phyloP scores from a whole-genome alignment of 2,888 invertebrate species.

The Dicycla oo region DNA sequence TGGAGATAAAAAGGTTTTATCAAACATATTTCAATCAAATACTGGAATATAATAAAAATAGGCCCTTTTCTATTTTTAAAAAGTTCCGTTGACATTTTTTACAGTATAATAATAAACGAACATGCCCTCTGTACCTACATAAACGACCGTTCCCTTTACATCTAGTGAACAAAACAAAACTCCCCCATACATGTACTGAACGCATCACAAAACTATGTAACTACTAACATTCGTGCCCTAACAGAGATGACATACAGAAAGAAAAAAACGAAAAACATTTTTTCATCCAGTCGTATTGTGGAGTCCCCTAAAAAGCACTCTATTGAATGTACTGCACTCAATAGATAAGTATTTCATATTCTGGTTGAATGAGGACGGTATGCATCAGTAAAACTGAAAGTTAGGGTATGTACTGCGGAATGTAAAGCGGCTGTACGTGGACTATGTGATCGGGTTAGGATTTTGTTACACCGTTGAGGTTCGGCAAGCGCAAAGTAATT shows the following conservation, averaged over 20 bases:
- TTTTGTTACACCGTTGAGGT: slow-evolving; percentile 50
- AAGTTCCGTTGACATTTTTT: background rate
- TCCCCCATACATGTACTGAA: slow-evolving; percentile 31
- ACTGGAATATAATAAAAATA: background rate
- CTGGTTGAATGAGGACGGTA: slow-evolving; percentile 63
- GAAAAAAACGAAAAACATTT: slow-evolving; percentile 58
- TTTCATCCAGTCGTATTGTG: slow-evolving; percentile 49
- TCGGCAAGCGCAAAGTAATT: background rate
- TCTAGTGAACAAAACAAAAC: slow-evolving; percentile 37
- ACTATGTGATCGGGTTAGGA: slow-evolving; percentile 40
- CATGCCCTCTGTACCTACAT: background rate
- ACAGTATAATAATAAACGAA: slow-evolving; percentile 8
- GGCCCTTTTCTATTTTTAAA: background rate
- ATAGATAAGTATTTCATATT: slow-evolving; percentile 76
- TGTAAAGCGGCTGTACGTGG: slow-evolving; percentile 59
- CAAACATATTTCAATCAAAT: background rate
- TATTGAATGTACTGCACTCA: slow-evolving; percentile 73
- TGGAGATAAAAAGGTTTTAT: background rate
- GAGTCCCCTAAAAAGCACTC: slow-evolving; percentile 62
- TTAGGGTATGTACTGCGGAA: slow-evolving; percentile 60
- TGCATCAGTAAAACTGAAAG: slow-evolving; percentile 72
- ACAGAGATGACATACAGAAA: slow-evolving; percentile 37
- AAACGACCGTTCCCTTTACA: background rate
- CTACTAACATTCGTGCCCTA: slow-evolving; percentile 17
- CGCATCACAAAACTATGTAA: slow-evolving; percentile 25